Evolutionary conservation across 2,797 vertebrate species (phyloP).

Genomic region (Luscinia megarhynchos): DNA sequence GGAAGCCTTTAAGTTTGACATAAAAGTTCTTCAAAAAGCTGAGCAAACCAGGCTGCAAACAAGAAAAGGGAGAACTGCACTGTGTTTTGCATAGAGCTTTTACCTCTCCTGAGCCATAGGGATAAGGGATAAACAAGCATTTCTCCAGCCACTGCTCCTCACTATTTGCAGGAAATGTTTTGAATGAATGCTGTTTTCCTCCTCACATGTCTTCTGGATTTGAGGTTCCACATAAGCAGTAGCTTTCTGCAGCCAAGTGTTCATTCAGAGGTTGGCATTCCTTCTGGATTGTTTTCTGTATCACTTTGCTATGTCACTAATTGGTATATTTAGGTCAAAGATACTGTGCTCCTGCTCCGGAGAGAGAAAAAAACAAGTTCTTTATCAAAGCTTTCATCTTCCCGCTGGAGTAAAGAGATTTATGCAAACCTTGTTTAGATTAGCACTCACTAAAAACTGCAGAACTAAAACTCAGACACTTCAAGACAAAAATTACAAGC

Average conservation of each 20-base stretch:
- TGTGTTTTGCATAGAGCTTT: background rate
- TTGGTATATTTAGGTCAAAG: conserved; percentile 71
- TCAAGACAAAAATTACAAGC: conserved; percentile 58
- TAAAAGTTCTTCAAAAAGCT: conserved; percentile 13
- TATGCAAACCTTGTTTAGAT: conserved; percentile 52
- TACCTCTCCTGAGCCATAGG: background rate
- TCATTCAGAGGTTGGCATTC: conserved; percentile 33
- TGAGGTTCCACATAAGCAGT: background rate
- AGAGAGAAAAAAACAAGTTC: conserved; percentile 50
- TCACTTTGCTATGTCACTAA: conserved; percentile 42
- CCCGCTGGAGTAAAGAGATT: background rate
- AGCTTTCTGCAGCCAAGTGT: conserved; percentile 27
- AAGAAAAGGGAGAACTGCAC: background rate
- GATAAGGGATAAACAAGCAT: background rate
- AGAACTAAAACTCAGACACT: conserved; percentile 26
- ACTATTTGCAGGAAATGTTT: background rate
- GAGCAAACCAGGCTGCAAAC: background rate
- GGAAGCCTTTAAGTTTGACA: conserved; percentile 13
- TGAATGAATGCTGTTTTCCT: conserved; percentile 11
- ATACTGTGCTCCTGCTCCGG: background rate
- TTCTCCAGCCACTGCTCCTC: background rate
- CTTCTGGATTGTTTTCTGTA: conserved; percentile 30
- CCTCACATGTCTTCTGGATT: background rate
- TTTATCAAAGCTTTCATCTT: conserved; percentile 54
- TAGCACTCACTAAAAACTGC: conserved; percentile 19